phyloP scores from a whole-genome alignment of 2,113 vertebrate species.

The Erythrocebus patas region DNA sequence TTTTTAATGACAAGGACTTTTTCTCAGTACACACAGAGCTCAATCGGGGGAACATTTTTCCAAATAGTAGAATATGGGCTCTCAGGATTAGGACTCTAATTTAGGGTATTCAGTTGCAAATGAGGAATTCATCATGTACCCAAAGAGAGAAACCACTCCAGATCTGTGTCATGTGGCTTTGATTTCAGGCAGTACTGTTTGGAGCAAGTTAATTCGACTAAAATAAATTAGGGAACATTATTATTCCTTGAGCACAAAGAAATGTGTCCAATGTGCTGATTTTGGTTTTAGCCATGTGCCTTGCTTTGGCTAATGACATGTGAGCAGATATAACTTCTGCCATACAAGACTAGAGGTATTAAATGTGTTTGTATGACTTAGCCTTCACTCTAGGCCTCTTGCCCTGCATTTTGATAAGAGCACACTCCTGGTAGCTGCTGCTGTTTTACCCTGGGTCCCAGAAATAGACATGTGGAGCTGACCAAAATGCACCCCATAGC shows the following conservation, averaged over 20 bases:
- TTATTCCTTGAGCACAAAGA: background rate
- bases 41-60: constrained; percentile 56
- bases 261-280: background rate
- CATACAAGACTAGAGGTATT: background rate
- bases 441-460: background rate
- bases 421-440: background rate
- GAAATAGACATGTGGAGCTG: background rate
- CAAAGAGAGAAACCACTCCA: constrained; percentile 59
- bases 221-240: constrained; percentile 6
- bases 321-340: background rate
- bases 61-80: constrained; percentile 35
- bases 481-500: background rate
- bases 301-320: background rate
- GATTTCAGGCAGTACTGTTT: background rate
- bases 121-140: constrained; percentile 70
- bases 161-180: constrained; percentile 62
- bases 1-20: constrained; percentile 63
- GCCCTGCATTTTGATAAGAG: background rate
- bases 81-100: constrained; percentile 63
- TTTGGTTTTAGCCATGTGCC: background rate
- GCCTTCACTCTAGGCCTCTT: background rate
- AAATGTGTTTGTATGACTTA: background rate
- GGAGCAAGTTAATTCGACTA: background rate
- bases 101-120: constrained; percentile 76
- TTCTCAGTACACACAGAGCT: constrained; percentile 54